phyloP scores from a whole-genome alignment of 2,113 vertebrate genomes.

The Rattus rattus region DNA sequence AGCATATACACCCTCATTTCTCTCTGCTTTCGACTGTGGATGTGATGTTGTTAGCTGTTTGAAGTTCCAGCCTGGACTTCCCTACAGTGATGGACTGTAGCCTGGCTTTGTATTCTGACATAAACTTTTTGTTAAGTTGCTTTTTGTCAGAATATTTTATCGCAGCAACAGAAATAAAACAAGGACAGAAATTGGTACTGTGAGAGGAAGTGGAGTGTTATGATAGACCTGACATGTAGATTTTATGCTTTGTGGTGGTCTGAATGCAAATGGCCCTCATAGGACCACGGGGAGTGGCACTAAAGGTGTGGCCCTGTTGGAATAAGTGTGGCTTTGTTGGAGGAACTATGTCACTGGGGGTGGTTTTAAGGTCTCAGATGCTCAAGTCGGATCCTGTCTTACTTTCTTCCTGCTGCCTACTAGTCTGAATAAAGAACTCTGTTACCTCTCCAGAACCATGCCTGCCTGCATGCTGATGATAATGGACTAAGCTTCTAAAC shows the following conservation, averaged over 20 bases:
- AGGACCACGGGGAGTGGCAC: neutral
- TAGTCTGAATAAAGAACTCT: neutral
- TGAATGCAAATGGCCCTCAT: neutral
- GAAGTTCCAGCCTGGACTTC: neutral
- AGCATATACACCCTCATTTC: neutral
- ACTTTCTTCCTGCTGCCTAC: neutral
- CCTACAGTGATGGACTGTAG: neutral
- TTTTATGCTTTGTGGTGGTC: neutral
- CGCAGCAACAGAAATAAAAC: neutral
- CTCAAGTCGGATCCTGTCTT: neutral
- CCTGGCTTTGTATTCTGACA: neutral
- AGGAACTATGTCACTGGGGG: neutral
- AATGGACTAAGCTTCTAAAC: neutral
- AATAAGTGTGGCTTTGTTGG: neutral
- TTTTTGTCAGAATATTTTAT: neutral
- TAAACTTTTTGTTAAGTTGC: neutral
- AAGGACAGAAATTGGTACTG: neutral
- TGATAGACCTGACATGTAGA: neutral
- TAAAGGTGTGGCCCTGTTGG: neutral
- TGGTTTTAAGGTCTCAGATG: neutral
- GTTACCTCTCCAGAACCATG: neutral
- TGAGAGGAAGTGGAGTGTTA: neutral
- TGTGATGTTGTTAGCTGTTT: neutral
- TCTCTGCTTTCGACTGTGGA: neutral
- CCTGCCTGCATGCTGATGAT: neutral